A percentile compares a stretch with the other conserved stretches of the same genome.
Evolutionary conservation across 1,140 invertebrate species (phyloP).

Genomic region (Helicoverpa zea): DNA sequence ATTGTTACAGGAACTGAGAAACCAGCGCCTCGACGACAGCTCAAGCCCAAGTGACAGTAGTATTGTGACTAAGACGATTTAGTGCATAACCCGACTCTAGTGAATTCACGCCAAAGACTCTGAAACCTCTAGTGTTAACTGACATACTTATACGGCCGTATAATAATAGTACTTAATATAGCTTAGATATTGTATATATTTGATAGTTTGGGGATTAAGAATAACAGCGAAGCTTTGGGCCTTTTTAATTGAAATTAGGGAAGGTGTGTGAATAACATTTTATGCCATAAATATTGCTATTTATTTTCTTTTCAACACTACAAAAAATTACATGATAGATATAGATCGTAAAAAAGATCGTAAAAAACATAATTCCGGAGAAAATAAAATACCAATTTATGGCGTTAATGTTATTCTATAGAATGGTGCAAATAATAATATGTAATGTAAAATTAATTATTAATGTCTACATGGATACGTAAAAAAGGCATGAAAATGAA

Average conservation of each 20-base stretch:
- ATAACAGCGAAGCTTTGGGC: background rate
- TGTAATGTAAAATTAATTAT: constrained; percentile 2
- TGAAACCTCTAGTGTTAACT: constrained; percentile 40
- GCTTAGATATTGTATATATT: constrained; percentile 36
- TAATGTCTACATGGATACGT: background rate
- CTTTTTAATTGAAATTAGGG: background rate
- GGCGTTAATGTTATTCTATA: constrained; percentile 2
- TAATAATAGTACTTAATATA: constrained; percentile 35
- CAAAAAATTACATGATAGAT: too few relatives aligned
- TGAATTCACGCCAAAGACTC: constrained; percentile 62
- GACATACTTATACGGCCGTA: constrained; percentile 36
- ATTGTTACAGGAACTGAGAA: constrained; percentile 79
- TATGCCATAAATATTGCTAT: background rate
- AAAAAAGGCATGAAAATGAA: background rate
- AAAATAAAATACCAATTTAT: background rate
- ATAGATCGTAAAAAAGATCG: background rate
- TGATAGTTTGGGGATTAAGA: background rate
- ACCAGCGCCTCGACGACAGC: constrained; percentile 73
- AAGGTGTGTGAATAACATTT: background rate
- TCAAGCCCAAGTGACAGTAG: constrained; percentile 82
- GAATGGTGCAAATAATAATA: constrained; percentile 15
- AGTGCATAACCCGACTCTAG: constrained; percentile 82
- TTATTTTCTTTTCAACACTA: background rate
- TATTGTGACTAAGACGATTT: constrained; percentile 83
- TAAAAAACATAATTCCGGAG: background rate